phyloP scores from a whole-genome alignment of 2,113 vertebrate genomes.

The Saimiri boliviensis region DNA sequence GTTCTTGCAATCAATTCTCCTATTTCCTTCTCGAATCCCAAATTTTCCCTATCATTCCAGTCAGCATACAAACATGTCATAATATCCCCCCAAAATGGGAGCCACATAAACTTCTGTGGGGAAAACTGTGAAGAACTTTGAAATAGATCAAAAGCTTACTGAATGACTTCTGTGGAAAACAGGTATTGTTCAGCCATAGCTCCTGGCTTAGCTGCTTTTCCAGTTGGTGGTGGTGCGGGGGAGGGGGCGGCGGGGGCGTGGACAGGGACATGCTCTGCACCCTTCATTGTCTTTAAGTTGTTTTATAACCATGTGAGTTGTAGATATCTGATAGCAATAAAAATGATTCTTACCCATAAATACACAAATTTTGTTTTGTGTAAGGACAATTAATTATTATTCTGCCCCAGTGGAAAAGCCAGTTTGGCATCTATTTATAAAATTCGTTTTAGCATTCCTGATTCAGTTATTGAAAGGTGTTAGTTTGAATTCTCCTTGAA shows the following conservation, averaged over 20 bases:
- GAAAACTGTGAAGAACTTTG: background rate
- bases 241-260: fast-evolving
- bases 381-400: background rate
- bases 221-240: too few relatives aligned
- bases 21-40: background rate
- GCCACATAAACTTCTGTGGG: background rate
- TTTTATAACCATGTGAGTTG: background rate
- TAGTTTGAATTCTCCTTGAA: background rate
- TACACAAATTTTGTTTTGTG: background rate
- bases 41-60: background rate
- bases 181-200: background rate
- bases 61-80: background rate
- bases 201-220: background rate
- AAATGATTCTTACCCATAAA: background rate
- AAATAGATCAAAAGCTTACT: background rate
- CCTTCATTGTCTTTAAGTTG: background rate
- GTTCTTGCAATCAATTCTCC: background rate
- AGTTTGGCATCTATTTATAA: background rate
- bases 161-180: background rate
- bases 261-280: background rate
- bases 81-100: background rate
- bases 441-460: background rate
- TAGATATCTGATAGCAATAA: background rate
- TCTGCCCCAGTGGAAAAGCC: background rate
- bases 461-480: background rate